Conservation (phyloP, 1,140 invertebrate genomes). For the Hesperophylax magnus region DNA sequence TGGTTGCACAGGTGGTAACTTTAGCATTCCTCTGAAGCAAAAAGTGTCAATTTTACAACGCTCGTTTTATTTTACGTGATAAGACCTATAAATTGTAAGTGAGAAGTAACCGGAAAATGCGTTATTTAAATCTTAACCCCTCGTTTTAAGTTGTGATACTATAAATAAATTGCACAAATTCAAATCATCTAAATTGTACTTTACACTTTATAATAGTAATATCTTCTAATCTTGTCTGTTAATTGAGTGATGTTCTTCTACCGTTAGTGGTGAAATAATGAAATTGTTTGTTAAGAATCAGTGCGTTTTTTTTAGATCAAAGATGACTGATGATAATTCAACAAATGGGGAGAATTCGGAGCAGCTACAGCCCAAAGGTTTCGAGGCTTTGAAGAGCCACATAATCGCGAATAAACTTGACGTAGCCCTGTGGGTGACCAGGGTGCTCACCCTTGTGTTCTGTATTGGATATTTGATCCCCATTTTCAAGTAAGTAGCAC, state of each 20-base stretch:
- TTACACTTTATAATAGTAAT: neutral
- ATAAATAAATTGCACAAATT: neutral
- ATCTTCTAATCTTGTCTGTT: neutral
- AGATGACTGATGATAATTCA: constrained; percentile 12
- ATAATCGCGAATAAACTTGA: constrained; percentile 88
- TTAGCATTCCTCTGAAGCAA: neutral
- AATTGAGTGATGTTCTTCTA: neutral
- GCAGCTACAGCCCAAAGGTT: constrained; percentile 60
- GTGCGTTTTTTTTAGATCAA: constrained; percentile 12
- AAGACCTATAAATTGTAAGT: neutral
- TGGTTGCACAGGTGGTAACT: constrained; percentile 32
- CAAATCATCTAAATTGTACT: neutral
- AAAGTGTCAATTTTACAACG: constrained; percentile 31
- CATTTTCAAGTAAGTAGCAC: constrained; percentile 85
- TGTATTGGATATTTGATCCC: constrained; percentile 89
- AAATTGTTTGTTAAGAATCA: neutral
- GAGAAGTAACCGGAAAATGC: neutral
- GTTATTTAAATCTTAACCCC: neutral
- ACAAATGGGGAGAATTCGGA: neutral
- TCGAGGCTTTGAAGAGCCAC: constrained; percentile 79
- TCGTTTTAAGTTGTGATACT: neutral
- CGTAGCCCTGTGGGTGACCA: constrained; percentile 85
- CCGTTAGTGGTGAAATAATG: too few species aligned
- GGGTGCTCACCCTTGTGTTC: constrained; percentile 87
- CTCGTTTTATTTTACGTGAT: constrained; percentile 1